phyloP scores from a whole-genome alignment of 2,797 vertebrate species.

The Morelia viridis region DNA sequence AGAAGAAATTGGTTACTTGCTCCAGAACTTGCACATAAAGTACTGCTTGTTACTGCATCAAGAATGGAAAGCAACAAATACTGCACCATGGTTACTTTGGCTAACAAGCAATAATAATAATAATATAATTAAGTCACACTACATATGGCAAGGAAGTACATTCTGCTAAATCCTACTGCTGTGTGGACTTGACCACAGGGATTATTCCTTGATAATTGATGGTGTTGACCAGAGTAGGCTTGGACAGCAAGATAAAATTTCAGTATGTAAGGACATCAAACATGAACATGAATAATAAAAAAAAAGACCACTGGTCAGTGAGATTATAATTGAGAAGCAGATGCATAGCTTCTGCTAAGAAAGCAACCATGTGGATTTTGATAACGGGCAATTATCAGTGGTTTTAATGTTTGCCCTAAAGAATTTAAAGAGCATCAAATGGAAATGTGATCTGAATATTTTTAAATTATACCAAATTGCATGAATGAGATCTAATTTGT shows the following conservation, averaged over 20 bases:
- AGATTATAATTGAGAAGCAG: conserved; percentile 46
- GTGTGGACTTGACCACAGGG: not conserved
- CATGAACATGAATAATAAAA: conserved; percentile 36
- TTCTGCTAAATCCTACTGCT: conserved; percentile 26
- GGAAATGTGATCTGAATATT: conserved; percentile 61
- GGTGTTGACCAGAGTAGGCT: conserved; percentile 24
- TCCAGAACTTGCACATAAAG: not conserved
- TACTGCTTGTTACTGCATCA: not conserved
- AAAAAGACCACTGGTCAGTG: conserved; percentile 51
- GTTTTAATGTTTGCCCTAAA: conserved; percentile 59
- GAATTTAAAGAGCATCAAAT: conserved; percentile 50
- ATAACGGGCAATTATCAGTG: conserved; percentile 67
- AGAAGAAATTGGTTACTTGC: not conserved
- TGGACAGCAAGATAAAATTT: conserved; percentile 63
- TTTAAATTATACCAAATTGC: conserved; percentile 34
- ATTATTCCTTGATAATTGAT: conserved; percentile 45
- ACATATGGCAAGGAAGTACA: conserved; percentile 39
- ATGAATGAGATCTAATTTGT: conserved; percentile 1
- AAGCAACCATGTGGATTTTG: conserved; percentile 55
- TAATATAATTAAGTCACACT: conserved; percentile 32
- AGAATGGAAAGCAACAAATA: not conserved
- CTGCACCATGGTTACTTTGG: not conserved
- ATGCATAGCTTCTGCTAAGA: conserved; percentile 33
- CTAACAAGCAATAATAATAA: conserved; percentile 32
- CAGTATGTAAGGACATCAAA: conserved; percentile 53